Base-by-base conservation (phyloP, 2,113 vertebrate species). In the Elephantulus edwardii region DNA sequence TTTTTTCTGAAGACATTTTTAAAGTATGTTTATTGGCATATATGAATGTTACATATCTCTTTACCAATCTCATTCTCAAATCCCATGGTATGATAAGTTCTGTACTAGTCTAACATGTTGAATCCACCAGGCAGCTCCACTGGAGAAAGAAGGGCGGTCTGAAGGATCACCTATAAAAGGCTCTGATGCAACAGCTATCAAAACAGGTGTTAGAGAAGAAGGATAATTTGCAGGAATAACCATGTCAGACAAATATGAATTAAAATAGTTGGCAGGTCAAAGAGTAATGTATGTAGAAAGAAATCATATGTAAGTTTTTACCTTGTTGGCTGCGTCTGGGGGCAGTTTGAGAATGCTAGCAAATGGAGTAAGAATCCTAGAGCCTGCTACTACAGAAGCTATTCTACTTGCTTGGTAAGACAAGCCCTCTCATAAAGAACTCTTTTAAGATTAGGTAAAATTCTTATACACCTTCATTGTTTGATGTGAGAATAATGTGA, bases 211-310 rank as follows among this genome's bases (percentile, higher is more conserved):
- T 91, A 82, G 58, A 89, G 46, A 92, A 71, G 76, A 88, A 44
- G 70, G 82, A 58, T 60, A 71, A 56, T 82, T 89, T 52, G 52
- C 74, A 92, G 70, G 87, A 87, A 90, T 84, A 62, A 22, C 38
- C 56, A 60, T 87, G 92, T 91, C 91, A 70, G 80, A 68, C 70
- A 78, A 92, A 86, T 58, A 91, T 82, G 93, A 89, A 42, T 79
- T 95, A 78, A 89, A 89, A 91, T 85, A 54, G 44, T 70, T 89
- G 50, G n/a, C 70, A 85, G 28, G 30, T 50, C 64, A 84, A 88
- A 58, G 82, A 92, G 84, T 71, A 93, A 71, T 91, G 82, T 76
- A 35, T 77, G 11, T 28, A 28, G n/a, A 42, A 60, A 86, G 56
- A 91, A 82, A 91, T n/a, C 42, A 62, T 88, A 79, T 54, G 8